Evolutionary conservation across 1,140 invertebrate species (phyloP).

Genomic region (Planococcus citri): DNA sequence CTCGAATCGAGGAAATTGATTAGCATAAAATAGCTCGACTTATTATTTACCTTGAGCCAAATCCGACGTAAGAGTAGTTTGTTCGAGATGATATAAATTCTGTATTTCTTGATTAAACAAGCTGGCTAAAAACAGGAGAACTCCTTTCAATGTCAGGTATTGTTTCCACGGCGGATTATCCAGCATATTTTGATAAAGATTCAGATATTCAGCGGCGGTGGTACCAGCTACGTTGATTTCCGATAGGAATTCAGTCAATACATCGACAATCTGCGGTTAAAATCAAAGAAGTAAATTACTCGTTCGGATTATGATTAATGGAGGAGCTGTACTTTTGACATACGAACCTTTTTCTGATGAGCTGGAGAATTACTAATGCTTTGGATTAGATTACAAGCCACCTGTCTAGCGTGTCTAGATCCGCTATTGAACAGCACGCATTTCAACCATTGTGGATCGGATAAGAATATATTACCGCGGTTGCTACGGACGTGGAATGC

Average conservation of each 20-base stretch:
- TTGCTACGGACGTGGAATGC: constrained; percentile 30
- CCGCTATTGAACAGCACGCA: constrained; percentile 82
- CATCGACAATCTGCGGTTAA: constrained; percentile 51
- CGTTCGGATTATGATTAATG: not conserved
- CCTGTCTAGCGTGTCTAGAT: constrained; percentile 72
- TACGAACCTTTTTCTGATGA: not conserved
- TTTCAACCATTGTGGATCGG: constrained; percentile 67
- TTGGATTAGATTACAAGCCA: constrained; percentile 78
- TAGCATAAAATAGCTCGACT: not conserved
- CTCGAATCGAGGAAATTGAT: too few relatives aligned
- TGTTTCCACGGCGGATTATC: constrained; percentile 80
- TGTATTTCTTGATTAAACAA: constrained; percentile 79
- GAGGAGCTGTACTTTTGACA: not conserved
- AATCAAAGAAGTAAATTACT: not conserved
- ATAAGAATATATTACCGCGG: constrained; percentile 31
- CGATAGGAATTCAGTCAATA: constrained; percentile 77
- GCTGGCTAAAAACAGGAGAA: constrained; percentile 69
- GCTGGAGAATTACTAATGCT: constrained; percentile 38
- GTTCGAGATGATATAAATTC: constrained; percentile 69
- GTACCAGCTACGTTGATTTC: constrained; percentile 75
- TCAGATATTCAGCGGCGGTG: constrained; percentile 80
- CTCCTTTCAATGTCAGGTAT: constrained; percentile 76
- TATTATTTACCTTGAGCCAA: constrained; percentile 67
- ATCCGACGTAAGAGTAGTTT: constrained; percentile 84
- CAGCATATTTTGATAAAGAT: constrained; percentile 72